Base-by-base conservation (phyloP, 2,888 invertebrate genomes). In the Gerris lacustris region DNA sequence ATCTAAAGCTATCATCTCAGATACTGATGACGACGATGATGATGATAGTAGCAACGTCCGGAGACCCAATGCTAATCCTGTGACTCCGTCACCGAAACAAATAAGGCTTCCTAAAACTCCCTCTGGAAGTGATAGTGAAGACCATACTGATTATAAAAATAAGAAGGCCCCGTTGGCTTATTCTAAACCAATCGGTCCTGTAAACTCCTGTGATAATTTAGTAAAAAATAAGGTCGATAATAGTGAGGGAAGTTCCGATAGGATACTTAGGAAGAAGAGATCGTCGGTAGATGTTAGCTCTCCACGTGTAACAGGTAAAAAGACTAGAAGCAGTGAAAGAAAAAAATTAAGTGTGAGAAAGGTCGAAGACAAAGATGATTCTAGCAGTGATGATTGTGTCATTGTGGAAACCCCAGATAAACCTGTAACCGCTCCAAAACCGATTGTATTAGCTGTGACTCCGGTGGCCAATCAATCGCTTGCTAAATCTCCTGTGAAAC, bases 11-110 rank as follows among this genome's bases (percentile, higher is more conserved):
- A 73, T 73, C 69, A 71, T 71, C 67, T 76, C 72, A 77, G 82
- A 62, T 78, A 81, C 69, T 77, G 82, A 70, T 78, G 82, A 70
- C 79, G 67, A 69, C 66, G 69, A 71, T 62, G 45, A 66, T 63
- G 44, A 63, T 70, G n/a, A 67, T 71, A 44, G 72, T 6, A 66
- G 78, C 78, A 66, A 78, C 77, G 64, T 78, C 77, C 78, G 63
- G 47, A 18, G 68, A 68, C 6, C 63, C 68, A 67, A 72, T 68
- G 9, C 73, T 69, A 17, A n/a, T 62, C 11, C 64, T 66, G 71
- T 31, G 47, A 72, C 72, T 15, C 74, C 74, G 17, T 70, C 73
- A 45, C 70, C 74, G 1, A 62, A 64, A 47, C 45, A 62, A 1
- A 55, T 67, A 31, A 72, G 73, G 63, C 73, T 72, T 44, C 72